Evolutionary conservation across 92 coral and sea anemone genomes (phyloP).

Genomic region (Porites lobata): DNA sequence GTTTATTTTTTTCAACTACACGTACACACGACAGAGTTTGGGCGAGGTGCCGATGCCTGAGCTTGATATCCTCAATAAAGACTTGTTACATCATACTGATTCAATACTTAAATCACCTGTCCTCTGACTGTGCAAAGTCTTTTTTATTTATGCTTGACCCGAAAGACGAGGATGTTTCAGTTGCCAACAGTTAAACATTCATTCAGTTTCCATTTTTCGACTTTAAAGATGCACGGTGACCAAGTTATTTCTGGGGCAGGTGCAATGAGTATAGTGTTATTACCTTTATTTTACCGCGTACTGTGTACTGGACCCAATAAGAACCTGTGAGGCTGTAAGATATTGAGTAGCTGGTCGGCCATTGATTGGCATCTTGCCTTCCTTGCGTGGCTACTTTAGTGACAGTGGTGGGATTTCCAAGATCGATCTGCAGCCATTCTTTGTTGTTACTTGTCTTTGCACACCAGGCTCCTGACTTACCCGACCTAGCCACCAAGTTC

Average conservation of each 20-base stretch:
- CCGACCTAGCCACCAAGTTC: constrained; percentile 16
- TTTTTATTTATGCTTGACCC: no score
- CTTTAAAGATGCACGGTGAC: background rate
- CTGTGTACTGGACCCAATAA: constrained; percentile 60
- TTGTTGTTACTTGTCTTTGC: constrained; percentile 34
- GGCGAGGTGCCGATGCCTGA: no score
- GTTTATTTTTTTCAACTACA: no score
- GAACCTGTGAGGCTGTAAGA: constrained; percentile 52
- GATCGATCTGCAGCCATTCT: constrained; percentile 63
- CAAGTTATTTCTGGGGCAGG: background rate
- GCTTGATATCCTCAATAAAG: no score
- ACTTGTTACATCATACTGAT: no score
- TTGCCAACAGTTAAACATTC: no score
- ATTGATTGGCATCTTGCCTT: constrained; percentile 32
- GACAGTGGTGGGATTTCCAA: constrained; percentile 14
- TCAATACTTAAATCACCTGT: no score
- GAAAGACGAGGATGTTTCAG: no score
- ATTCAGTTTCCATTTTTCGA: no score
- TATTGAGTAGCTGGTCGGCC: constrained; percentile 50
- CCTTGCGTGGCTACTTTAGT: constrained; percentile 41
- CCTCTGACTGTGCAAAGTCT: no score
- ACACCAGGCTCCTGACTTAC: constrained; percentile 59
- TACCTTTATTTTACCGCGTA: constrained; percentile 62
- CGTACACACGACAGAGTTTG: no score
- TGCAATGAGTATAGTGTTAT: background rate